Percentiles rank a stretch among this genome's conserved stretches.
phyloP scores from a whole-genome alignment of 2,113 vertebrate species.

The Calyptommatus sinebrachiatus region DNA sequence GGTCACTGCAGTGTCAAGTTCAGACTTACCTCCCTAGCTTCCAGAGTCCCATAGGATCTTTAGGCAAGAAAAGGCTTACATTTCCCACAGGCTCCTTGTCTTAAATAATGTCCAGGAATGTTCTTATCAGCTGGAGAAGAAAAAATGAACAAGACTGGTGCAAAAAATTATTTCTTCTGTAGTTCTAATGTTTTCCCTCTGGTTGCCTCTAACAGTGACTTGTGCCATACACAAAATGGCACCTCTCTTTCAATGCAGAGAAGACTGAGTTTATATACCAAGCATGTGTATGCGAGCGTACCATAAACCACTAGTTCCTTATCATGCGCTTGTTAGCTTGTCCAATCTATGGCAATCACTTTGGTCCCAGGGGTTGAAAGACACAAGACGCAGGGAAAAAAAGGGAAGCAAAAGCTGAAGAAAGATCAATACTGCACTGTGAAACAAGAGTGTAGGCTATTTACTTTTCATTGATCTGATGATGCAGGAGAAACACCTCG shows the following conservation, averaged over 20 bases:
- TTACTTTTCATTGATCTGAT: constrained; percentile 99
- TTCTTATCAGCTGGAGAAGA: constrained; percentile 70
- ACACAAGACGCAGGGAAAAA: constrained; percentile 83
- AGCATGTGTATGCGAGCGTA: constrained; percentile 74
- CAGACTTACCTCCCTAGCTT: constrained; percentile 84
- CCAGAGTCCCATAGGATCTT: constrained; percentile 69
- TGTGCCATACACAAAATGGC: constrained; percentile 77
- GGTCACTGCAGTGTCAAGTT: constrained; percentile 40
- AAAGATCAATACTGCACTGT: constrained; percentile 97
- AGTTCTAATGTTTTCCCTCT: constrained; percentile 62
- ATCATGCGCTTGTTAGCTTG: constrained; percentile 99
- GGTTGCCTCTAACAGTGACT: constrained; percentile 62
- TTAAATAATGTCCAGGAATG: constrained; percentile 70
- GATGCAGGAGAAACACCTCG: constrained; percentile 98
- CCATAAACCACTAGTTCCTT: constrained; percentile 86
- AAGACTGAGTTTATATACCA: constrained; percentile 77
- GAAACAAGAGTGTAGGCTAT: constrained; percentile 99
- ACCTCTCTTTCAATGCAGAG: constrained; percentile 77
- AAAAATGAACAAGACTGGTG: constrained; percentile 62
- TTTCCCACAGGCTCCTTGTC: constrained; percentile 74
- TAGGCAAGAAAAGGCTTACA: constrained; percentile 66
- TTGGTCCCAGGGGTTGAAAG: constrained; percentile 95
- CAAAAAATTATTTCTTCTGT: constrained; percentile 66
- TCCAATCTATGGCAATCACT: constrained; percentile 99
- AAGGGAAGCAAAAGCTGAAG: constrained; percentile 92